Conservation (phyloP, 2,113 vertebrate species). For the Muntiacus muntjak region DNA sequence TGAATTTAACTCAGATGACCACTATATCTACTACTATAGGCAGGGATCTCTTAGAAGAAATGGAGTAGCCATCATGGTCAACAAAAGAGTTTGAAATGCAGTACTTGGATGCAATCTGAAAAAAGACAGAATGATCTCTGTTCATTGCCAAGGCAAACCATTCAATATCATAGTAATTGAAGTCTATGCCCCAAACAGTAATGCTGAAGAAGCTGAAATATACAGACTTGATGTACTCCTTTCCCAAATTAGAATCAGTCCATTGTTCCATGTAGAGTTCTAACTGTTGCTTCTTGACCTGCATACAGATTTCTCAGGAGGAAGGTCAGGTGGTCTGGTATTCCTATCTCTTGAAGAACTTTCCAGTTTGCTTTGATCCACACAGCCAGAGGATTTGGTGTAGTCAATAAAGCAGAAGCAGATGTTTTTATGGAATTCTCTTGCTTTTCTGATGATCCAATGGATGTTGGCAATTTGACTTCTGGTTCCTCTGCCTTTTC, state of each 20-base stretch:
- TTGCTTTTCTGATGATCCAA: not conserved
- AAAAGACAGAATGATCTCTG: not conserved
- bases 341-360: not conserved
- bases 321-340: not conserved
- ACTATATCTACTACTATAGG: not conserved
- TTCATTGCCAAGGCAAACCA: not conserved
- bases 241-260: not conserved
- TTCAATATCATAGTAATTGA: not conserved
- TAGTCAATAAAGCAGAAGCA: not conserved
- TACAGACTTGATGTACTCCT: rapidly evolving
- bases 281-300: not conserved
- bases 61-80: not conserved
- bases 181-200: not conserved
- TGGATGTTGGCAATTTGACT: not conserved
- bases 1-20: not conserved
- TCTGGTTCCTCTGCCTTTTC: not conserved
- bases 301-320: not conserved
- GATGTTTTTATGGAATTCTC: not conserved
- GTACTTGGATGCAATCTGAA: not conserved
- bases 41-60: not conserved
- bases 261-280: rapidly evolving
- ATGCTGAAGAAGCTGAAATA: not conserved
- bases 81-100: not conserved
- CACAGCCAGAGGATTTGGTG: not conserved
- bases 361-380: not conserved